Evolutionary conservation across 35 echinoderm and acorn worm species (phyloP), one percentile per base, ranked within the genome.

Genomic region (Heliocidaris erythrogramma): DNA sequence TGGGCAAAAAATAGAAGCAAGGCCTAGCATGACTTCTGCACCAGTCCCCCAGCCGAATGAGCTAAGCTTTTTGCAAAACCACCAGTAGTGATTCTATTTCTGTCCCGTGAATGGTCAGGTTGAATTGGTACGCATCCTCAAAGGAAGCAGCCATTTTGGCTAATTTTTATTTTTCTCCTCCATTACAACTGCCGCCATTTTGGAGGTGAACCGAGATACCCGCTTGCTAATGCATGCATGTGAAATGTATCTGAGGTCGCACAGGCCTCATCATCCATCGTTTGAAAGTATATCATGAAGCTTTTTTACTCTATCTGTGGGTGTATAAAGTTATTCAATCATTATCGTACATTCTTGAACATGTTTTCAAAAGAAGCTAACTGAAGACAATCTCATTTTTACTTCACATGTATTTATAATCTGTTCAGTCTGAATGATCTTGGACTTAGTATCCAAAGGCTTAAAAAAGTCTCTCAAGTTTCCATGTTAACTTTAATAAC

Each of bases 91-190:
- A 78, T 78, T 89, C 87, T 89, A 89, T 89, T 89, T 89, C 87
- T 47, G 87, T 89, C 87, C 87, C 24, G 17, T 24, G 87, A 9
- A 89, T 89, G 47, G 65, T 78, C 65, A 78, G 65, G 31, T n/a
- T 32, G 32, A 89, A 89, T 89, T 18, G 11, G 17, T 3, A 9
- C 87, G 32, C 87, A 47, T 89, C 87, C 87, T 89, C 87, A 12
- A 16, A 89, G 87, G 87, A 89, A 89, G 87, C 31, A 89, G 17
- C 87, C 87, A 89, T 89, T 89, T 89, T 18, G 47, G 47, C 87
- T 48, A 89, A 89, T 47, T 89, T 89, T 89, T 48, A 5, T 14
- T 84, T 78, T 78, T 7, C 87, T 89, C 31, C 47, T 89, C 14
- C 31, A 89, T 48, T 89, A 89, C 31, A 35, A 6, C 87, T 89